These are phyloP conservation scores for Hypotaenidia okinawae DNA, from an alignment of 2,797 vertebrate species.

Conservation along the genomic window DNA sequence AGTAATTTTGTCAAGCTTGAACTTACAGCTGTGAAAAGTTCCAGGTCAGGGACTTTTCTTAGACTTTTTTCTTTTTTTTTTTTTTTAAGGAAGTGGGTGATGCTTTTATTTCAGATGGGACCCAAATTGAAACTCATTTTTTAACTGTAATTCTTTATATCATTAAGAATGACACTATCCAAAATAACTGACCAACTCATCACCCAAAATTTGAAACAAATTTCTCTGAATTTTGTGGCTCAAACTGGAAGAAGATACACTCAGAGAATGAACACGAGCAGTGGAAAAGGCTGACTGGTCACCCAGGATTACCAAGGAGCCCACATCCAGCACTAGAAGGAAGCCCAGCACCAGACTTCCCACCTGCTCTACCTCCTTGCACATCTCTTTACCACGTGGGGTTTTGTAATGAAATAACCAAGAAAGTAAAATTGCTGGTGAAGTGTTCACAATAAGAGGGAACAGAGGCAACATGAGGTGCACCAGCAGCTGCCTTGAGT, in stretches of 20 bases:
- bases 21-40: not conserved
- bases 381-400: not conserved
- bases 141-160: not conserved
- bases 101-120: not conserved
- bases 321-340: not conserved
- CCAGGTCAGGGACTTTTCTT: not conserved
- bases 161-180: not conserved
- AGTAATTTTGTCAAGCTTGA: not conserved
- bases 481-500: not conserved
- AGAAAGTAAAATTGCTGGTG: not conserved
- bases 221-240: not conserved
- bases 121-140: not conserved
- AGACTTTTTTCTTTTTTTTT: not conserved
- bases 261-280: not conserved
- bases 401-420: not conserved
- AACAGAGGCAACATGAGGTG: not conserved
- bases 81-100: rapidly evolving
- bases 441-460: not conserved
- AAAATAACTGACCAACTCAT: not conserved
- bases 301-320: not conserved
- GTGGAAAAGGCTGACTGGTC: not conserved
- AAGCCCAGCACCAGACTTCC: not conserved
- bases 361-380: not conserved
- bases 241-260: not conserved
- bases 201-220: not conserved